Evolutionary conservation across 2,797 vertebrate genomes (phyloP).

Genomic region (Enoplosus armatus): DNA sequence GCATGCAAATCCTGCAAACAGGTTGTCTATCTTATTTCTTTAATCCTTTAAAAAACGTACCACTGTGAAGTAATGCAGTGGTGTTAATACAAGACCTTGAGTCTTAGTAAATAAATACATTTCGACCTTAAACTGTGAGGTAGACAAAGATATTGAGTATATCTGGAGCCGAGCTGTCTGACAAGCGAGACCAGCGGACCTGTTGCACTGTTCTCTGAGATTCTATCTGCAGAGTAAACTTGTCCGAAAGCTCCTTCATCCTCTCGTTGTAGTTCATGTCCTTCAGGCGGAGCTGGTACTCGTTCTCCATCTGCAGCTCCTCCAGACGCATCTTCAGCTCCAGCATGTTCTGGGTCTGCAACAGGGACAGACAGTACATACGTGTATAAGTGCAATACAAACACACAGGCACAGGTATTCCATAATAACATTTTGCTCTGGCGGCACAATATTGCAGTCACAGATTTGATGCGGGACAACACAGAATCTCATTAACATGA

Average conservation of each 20-base stretch:
- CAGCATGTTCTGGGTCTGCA: slow-evolving; percentile 89
- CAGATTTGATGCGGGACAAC: no score
- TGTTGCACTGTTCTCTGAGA: slow-evolving; percentile 88
- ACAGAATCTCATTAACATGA: no score
- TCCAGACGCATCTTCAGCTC: slow-evolving; percentile 91
- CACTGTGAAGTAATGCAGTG: neutral
- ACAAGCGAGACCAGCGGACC: slow-evolving; percentile 79
- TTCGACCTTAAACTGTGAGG: neutral
- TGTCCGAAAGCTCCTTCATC: slow-evolving; percentile 90
- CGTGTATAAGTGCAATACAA: no score
- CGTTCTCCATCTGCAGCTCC: slow-evolving; percentile 93
- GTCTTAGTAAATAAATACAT: neutral
- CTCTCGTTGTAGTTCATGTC: slow-evolving; percentile 93
- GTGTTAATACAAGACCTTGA: neutral
- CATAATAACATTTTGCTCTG: no score
- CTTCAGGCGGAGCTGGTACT: slow-evolving; percentile 92
- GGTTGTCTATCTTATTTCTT: neutral
- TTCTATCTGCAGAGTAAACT: slow-evolving; percentile 89
- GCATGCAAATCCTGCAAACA: neutral
- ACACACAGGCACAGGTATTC: neutral
- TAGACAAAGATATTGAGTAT: neutral
- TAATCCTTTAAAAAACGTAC: neutral
- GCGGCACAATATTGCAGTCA: no score
- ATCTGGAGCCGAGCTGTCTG: neutral
- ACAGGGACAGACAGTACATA: slow-evolving; percentile 29